These are phyloP conservation scores for Diglossa cyanea DNA, from an alignment of 2,797 vertebrate genomes.

Conservation along the genomic window DNA sequence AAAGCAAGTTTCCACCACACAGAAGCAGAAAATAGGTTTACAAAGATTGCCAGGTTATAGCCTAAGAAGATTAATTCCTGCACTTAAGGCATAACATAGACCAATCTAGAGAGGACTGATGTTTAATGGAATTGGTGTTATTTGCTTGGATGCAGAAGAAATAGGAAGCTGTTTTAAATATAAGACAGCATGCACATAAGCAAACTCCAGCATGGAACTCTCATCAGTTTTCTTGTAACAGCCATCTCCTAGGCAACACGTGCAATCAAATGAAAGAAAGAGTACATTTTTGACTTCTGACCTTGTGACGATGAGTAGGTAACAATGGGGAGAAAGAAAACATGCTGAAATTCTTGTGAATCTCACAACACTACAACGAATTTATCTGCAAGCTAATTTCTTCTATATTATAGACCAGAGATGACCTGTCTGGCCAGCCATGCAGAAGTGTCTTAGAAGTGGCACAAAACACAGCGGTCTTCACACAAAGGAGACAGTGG, in stretches of 20 bases:
- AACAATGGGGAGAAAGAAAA: neutral
- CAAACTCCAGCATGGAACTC: neutral
- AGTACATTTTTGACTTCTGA: neutral
- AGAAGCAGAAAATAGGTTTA: conserved; percentile 25
- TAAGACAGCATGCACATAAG: neutral
- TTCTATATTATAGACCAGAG: neutral
- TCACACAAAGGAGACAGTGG: rapidly evolving
- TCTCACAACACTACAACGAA: neutral
- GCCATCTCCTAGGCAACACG: conserved; percentile 7
- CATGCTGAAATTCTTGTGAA: neutral
- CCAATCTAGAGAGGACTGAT: neutral
- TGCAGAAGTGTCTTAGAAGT: neutral
- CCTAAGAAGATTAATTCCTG: conserved; percentile 45
- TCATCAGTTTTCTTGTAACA: neutral
- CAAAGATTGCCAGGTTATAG: conserved; percentile 12
- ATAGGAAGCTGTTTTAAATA: conserved; percentile 32
- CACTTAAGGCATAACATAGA: neutral
- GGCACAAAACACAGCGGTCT: neutral
- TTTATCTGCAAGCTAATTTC: neutral
- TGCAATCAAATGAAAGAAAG: neutral
- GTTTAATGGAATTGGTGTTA: conserved; percentile 22
- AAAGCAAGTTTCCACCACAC: neutral
- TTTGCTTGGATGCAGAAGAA: conserved; percentile 15
- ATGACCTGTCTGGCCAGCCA: neutral
- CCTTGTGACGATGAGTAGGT: neutral